A percentile compares a stretch with the other conserved stretches of the same genome.
phyloP scores from a whole-genome alignment of 2,888 invertebrate species.

The Electrophaes corylata region DNA sequence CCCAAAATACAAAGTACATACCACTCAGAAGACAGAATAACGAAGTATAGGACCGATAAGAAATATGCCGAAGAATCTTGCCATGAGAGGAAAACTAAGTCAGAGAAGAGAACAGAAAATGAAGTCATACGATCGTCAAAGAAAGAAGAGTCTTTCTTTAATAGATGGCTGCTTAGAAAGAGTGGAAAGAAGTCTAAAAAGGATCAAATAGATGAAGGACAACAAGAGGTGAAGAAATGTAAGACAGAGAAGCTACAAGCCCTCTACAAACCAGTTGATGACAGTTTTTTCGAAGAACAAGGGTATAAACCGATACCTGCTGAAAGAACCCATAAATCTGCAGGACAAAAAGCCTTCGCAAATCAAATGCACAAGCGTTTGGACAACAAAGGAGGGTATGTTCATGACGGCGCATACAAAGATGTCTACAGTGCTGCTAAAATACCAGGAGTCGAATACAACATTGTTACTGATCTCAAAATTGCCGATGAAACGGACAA shows the following conservation, averaged over 20 bases:
- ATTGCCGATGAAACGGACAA: conserved; percentile 79
- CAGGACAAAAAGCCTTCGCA: conserved; percentile 78
- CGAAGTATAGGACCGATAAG: conserved; percentile 66
- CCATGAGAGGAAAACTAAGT: conserved; percentile 78
- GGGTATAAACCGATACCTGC: conserved; percentile 70
- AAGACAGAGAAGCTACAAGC: conserved; percentile 67
- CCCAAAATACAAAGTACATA: conserved; percentile 63
- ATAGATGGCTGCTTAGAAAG: conserved; percentile 87
- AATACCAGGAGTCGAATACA: conserved; percentile 76
- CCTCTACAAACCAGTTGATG: conserved; percentile 69
- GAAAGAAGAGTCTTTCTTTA: conserved; percentile 86
- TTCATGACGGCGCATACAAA: conserved; percentile 77
- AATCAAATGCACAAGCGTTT: conserved; percentile 81
- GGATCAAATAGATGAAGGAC: conserved; percentile 72
- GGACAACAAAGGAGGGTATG: conserved; percentile 80
- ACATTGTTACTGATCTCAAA: conserved; percentile 77
- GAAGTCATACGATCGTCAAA: conserved; percentile 79
- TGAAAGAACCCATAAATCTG: conserved; percentile 74
- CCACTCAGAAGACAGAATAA: conserved; percentile 66
- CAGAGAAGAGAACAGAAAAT: conserved; percentile 77
- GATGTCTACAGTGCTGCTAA: conserved; percentile 78
- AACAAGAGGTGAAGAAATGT: conserved; percentile 69
- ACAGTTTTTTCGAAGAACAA: conserved; percentile 63
- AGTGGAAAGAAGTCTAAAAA: conserved; percentile 89
- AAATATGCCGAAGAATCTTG: conserved; percentile 77